Evolutionary conservation across 35 echinoderm and acorn worm genomes (phyloP).

Genomic region (Chiridota heheva): DNA sequence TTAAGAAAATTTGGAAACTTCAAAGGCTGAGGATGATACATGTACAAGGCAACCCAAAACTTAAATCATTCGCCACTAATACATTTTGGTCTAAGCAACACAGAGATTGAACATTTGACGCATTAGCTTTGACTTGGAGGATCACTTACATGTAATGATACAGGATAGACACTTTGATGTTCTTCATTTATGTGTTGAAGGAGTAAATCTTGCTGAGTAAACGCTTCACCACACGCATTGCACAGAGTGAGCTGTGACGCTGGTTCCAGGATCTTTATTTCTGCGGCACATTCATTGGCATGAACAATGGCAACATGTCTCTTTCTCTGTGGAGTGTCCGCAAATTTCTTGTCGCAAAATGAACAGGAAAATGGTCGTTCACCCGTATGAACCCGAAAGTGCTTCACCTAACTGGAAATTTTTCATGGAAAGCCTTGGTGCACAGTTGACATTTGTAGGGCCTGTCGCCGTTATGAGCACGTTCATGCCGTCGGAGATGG

Average conservation of each 20-base stretch:
- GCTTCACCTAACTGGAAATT: constrained; percentile 26
- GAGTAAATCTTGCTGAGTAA: too few relatives aligned
- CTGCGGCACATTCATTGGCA: not conserved
- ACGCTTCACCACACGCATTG: constrained; percentile 32
- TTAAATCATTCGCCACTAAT: too few relatives aligned
- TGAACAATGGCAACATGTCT: constrained; percentile 21
- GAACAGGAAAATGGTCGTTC: constrained; percentile 43
- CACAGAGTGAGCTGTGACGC: constrained; percentile 22
- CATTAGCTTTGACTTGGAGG: too few relatives aligned
- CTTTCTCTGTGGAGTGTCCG: constrained; percentile 27
- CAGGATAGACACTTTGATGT: too few relatives aligned
- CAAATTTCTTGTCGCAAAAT: constrained; percentile 37
- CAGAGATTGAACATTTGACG: too few relatives aligned
- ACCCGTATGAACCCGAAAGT: constrained; percentile 44
- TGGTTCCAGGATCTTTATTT: too few relatives aligned
- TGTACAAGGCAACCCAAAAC: too few relatives aligned
- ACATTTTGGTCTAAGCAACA: too few relatives aligned
- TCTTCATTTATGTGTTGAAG: too few relatives aligned
- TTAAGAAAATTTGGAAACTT: too few relatives aligned
- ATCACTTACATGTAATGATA: too few relatives aligned
- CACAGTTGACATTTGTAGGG: constrained; percentile 43
- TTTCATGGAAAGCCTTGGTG: constrained; percentile 16
- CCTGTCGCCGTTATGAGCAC: constrained; percentile 24
- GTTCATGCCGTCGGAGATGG: constrained; percentile 28
- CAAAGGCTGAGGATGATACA: too few relatives aligned